phyloP scores from a whole-genome alignment of 2,113 vertebrate genomes.

The Phylloscopus trochilus region DNA sequence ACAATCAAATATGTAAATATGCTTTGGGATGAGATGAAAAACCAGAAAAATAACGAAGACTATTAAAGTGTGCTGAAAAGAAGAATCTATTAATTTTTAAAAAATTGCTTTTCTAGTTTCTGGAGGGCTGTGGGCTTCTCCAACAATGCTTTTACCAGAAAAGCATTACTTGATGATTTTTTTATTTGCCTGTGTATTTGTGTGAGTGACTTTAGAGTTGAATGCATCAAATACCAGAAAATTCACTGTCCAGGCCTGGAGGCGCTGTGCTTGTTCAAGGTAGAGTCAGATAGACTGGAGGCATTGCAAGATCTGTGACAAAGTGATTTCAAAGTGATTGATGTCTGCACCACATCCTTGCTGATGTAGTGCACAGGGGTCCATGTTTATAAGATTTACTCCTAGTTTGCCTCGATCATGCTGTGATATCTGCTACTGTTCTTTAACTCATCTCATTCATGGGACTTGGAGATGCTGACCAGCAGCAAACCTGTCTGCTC shows the following conservation, averaged over 20 bases:
- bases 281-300: background rate
- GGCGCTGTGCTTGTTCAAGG: background rate
- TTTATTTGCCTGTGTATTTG: accelerated
- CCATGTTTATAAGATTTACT: background rate
- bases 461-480: background rate
- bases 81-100: background rate
- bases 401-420: accelerated
- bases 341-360: background rate
- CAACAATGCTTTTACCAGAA: background rate
- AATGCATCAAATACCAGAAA: background rate
- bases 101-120: background rate
- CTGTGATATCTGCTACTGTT: background rate
- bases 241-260: background rate
- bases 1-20: background rate
- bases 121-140: background rate
- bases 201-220: background rate
- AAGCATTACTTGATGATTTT: background rate
- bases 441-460: background rate
- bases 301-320: background rate
- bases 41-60: background rate
- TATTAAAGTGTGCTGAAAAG: background rate
- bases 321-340: background rate
- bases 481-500: background rate
- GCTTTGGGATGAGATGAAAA: background rate
- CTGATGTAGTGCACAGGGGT: background rate